Base-by-base conservation (phyloP, 2,888 invertebrate species). In the Drosophila conformis region DNA sequence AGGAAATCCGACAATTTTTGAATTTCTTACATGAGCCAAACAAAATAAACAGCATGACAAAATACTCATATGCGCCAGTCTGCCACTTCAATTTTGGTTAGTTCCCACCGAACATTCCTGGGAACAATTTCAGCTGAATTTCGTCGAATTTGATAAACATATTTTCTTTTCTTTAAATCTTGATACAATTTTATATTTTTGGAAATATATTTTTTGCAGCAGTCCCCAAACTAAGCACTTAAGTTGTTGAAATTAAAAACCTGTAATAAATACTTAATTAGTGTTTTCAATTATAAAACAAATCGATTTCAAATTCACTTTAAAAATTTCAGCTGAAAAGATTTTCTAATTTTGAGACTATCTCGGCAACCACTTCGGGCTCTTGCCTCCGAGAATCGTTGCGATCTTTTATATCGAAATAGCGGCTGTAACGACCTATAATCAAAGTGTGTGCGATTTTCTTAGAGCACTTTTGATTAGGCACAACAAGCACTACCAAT, bases 1-100 rank as follows among this genome's bases (percentile, higher is more conserved):
- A 76, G 86, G 89, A 87, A 81, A 87, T 87, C 84, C 90, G 82
- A 72, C 73, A 86, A 86, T 83, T 87, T 89, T 88, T 58, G 66
- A 85, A 87, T 82, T 89, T 85, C 60, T 76, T 65, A 64, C 83
- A 76, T 76, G 71, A 80, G 69, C 69, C 61, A 82, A 69, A 69
- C 51, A 85, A 84, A 82, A 81, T 75, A 76, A 83, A 70, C 70
- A 72, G 52, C 57, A 33, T 51, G 33, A 40, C 18, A 5, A 58
- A 68, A 35, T 64, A 35, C 54, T 38, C 52, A 29, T 21, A 49
- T 29, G 25, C 42, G 54, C 29, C 38, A 48, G 27, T 25, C n/a
- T 51, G n/a, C 67, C 48, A 48, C 48, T 54, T 21, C 29, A 42
- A 11, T n/a, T 31, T 25, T 35, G 66, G 48, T 40, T 78, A 68